These are phyloP conservation scores for Podiceps cristatus DNA, from an alignment of 2,113 vertebrate genomes.

Conservation along the genomic window DNA sequence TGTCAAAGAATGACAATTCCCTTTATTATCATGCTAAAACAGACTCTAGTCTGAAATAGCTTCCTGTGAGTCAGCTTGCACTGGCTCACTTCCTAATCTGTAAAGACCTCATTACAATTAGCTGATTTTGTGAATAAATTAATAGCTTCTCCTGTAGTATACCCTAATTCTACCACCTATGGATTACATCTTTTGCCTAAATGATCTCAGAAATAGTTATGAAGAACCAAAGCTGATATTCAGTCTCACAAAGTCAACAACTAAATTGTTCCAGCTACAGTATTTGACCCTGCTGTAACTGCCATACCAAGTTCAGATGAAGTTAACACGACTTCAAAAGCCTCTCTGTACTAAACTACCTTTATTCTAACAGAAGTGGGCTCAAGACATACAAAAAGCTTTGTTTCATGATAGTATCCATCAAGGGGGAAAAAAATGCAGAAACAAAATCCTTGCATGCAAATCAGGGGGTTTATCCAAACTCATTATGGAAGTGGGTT, in stretches of 20 bases:
- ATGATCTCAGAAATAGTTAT: not conserved
- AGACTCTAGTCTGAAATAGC: not conserved
- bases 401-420: not conserved
- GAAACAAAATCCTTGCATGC: not conserved
- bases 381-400: not conserved
- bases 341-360: not conserved
- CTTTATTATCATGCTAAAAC: not conserved
- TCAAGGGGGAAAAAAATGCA: fast-evolving
- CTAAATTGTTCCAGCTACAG: not conserved
- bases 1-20: not conserved
- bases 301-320: not conserved
- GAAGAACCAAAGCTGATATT: not conserved
- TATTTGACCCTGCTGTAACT: not conserved
- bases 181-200: not conserved
- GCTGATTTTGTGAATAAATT: not conserved
- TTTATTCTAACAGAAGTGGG: not conserved
- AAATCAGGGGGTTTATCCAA: not conserved
- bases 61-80: not conserved
- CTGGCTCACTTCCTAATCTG: not conserved
- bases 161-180: not conserved
- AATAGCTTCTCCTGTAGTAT: not conserved
- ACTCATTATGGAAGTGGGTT: not conserved
- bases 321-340: not conserved
- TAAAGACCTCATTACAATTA: not conserved
- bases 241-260: not conserved